Evolutionary conservation across 2,888 invertebrate species (phyloP).

Genomic region (Macaria liturata): DNA sequence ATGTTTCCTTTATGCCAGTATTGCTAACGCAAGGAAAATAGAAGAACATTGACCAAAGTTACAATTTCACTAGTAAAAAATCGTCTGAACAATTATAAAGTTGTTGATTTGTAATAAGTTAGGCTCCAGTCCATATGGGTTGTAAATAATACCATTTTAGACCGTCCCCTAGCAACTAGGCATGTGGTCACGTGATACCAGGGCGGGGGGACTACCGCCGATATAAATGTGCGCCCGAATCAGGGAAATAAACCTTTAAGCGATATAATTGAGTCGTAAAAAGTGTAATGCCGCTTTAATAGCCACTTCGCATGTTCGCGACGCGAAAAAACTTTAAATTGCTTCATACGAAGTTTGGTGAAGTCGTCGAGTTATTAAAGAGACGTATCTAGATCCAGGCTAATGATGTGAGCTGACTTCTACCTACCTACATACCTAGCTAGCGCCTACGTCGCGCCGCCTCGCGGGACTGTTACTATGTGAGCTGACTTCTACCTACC

Average conservation of each 20-base stretch:
- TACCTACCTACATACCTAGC: neutral
- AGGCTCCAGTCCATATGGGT: neutral
- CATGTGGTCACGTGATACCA: constrained; percentile 15
- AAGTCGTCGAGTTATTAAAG: constrained; percentile 58
- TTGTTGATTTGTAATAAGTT: neutral
- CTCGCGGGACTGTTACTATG: constrained; percentile 2
- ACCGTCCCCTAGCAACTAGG: constrained; percentile 12
- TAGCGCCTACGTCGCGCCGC: no score
- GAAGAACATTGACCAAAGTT: no score
- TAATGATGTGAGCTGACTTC: constrained; percentile 30
- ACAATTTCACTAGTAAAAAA: no score
- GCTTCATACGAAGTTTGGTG: constrained; percentile 52
- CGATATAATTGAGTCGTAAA: constrained; percentile 60
- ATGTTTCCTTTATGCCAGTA: no score
- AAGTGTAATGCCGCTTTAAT: constrained; percentile 67
- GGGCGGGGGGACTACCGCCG: constrained; percentile 20
- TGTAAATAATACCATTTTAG: neutral
- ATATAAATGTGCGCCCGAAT: constrained; percentile 33
- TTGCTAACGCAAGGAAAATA: no score
- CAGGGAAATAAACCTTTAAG: constrained; percentile 40
- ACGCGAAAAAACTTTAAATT: constrained; percentile 56
- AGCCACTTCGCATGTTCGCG: constrained; percentile 62
- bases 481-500: constrained; percentile 26
- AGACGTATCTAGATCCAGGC: constrained; percentile 23
- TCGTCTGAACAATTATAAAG: no score